These are phyloP conservation scores for Metallyticus violacea DNA, from an alignment of 2,888 invertebrate species.

Conservation along the genomic window DNA sequence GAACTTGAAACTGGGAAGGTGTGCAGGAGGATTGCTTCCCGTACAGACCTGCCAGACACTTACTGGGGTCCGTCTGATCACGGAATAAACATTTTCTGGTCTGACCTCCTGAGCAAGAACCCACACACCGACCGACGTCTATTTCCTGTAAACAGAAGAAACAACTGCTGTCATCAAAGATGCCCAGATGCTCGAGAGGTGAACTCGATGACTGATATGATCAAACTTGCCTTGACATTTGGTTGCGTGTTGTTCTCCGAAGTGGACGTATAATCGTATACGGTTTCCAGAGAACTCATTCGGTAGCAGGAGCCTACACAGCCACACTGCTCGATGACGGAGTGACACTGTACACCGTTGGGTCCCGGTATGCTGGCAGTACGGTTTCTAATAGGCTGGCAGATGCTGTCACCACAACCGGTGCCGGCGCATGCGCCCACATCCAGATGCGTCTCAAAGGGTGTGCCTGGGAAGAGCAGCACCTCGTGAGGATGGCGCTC, in stretches of 20 bases:
- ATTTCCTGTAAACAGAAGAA: constrained; percentile 42
- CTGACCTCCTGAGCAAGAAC: constrained; percentile 42
- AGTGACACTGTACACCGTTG: constrained; percentile 44
- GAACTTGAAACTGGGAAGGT: constrained; percentile 45
- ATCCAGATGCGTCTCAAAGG: constrained; percentile 45
- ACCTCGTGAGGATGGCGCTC: constrained; percentile 43
- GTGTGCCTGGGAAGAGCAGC: constrained; percentile 45
- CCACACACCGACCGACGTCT: constrained; percentile 48
- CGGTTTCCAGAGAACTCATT: constrained; percentile 46
- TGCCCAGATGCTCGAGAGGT: too few relatives aligned
- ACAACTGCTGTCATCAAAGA: neutral
- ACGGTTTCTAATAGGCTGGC: constrained; percentile 44
- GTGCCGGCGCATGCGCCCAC: constrained; percentile 42
- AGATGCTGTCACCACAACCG: constrained; percentile 41
- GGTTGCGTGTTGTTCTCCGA: constrained; percentile 33
- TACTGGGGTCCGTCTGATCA: constrained; percentile 42
- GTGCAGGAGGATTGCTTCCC: constrained; percentile 38
- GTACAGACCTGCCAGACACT: constrained; percentile 43
- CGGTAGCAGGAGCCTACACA: constrained; percentile 47
- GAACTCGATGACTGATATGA: too few relatives aligned
- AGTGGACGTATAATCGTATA: constrained; percentile 47
- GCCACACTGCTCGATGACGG: constrained; percentile 47
- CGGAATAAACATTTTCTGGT: constrained; percentile 33
- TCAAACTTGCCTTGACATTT: constrained; percentile 40
- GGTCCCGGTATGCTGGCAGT: constrained; percentile 46